Evolutionary conservation across 1,140 invertebrate genomes (phyloP).

Genomic region (Grapholita molesta): DNA sequence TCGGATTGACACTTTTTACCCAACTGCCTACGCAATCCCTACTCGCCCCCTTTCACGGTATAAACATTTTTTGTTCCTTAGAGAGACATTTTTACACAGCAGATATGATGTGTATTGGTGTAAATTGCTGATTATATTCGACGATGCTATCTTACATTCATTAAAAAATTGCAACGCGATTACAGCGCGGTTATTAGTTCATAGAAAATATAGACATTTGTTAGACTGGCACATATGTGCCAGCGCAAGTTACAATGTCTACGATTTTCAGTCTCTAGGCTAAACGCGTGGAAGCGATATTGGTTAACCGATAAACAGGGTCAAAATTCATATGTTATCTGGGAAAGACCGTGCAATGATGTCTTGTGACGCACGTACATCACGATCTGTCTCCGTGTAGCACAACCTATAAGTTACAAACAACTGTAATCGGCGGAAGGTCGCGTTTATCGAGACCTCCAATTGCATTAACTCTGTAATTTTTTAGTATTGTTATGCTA

Average conservation of each 20-base stretch:
- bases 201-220: too few relatives aligned
- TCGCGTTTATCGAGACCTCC: conserved; percentile 3
- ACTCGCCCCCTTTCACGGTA: too few relatives aligned
- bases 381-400: background rate
- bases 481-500: background rate
- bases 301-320: background rate
- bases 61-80: too few relatives aligned
- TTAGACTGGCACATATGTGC: too few relatives aligned
- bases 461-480: background rate
- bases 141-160: too few relatives aligned
- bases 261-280: background rate
- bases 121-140: too few relatives aligned
- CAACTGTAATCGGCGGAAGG: conserved; percentile 10
- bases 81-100: too few relatives aligned
- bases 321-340: conserved; percentile 14
- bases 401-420: background rate
- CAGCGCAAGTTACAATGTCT: background rate
- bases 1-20: too few relatives aligned
- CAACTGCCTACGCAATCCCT: too few relatives aligned
- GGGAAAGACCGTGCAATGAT: background rate
- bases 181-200: too few relatives aligned
- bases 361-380: background rate
- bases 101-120: too few relatives aligned
- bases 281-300: background rate
- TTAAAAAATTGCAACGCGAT: too few relatives aligned